Percentiles rank a stretch among this genome's conserved stretches.
These are phyloP conservation scores for Halcyon smyrnensis DNA, from an alignment of 2,797 vertebrate genomes.

Conservation along the genomic window DNA sequence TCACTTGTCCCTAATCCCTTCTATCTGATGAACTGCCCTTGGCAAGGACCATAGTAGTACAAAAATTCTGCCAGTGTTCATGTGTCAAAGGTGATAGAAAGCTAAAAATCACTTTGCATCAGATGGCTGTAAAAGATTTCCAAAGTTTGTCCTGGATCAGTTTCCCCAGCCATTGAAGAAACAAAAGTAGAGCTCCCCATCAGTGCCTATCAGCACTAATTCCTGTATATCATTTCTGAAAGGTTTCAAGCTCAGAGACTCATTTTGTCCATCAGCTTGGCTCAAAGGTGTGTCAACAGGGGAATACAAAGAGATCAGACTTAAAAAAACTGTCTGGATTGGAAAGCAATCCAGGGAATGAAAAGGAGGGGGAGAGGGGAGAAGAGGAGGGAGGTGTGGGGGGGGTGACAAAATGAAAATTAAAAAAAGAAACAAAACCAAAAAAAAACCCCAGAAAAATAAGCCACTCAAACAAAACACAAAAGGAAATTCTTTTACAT, in stretches of 20 bases:
- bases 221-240: constrained; percentile 51
- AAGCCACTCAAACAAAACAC: no score
- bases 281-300: constrained; percentile 35
- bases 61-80: constrained; percentile 44
- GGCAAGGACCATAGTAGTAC: not conserved
- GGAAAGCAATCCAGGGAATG: constrained; percentile 32
- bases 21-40: constrained; percentile 39
- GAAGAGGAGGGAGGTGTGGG: not conserved
- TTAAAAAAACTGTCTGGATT: constrained; percentile 50
- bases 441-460: not conserved
- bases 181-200: constrained; percentile 21
- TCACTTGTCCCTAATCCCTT: constrained; percentile 23
- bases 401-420: not conserved
- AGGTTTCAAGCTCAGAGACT: constrained; percentile 17
- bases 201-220: constrained; percentile 42
- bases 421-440: not conserved
- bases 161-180: constrained; percentile 21
- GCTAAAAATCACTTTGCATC: constrained; percentile 46
- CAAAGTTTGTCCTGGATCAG: constrained; percentile 38
- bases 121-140: constrained; percentile 45
- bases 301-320: constrained; percentile 37
- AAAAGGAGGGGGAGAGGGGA: not conserved
- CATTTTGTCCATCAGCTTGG: constrained; percentile 23
- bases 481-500: not conserved
- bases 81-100: constrained; percentile 47